phyloP scores from a whole-genome alignment of 2,113 vertebrate species.

The Procavia capensis region DNA sequence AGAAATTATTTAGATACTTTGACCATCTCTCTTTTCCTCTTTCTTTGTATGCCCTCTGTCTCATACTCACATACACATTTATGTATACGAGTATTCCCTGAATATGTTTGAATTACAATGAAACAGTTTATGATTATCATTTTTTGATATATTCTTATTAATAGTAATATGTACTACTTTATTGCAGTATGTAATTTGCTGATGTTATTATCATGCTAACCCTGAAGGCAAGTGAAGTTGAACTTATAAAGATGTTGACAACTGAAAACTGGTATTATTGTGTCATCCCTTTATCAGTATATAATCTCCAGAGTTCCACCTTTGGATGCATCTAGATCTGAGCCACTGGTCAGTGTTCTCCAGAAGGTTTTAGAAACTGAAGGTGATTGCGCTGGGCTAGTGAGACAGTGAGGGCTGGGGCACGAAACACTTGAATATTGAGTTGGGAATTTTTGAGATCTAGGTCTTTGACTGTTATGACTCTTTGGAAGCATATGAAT shows the following conservation, averaged over 20 bases:
- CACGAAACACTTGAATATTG: neutral
- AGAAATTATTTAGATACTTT: neutral
- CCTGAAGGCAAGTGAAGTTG: too few relatives aligned
- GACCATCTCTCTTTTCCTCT: neutral
- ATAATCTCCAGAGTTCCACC: neutral
- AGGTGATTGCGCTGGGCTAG: neutral
- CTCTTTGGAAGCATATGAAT: neutral
- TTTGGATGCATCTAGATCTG: neutral
- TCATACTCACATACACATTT: neutral
- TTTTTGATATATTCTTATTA: too few relatives aligned
- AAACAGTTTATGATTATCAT: too few relatives aligned
- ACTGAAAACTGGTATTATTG: neutral
- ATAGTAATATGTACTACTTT: too few relatives aligned
- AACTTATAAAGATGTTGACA: too few relatives aligned
- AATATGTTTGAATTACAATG: too few relatives aligned
- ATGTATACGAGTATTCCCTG: neutral
- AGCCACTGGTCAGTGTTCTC: neutral
- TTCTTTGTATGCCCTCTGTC: too few relatives aligned
- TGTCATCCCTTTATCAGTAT: neutral
- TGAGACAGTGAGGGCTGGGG: neutral
- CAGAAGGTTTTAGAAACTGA: neutral
- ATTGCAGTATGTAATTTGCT: too few relatives aligned
- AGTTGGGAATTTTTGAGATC: neutral
- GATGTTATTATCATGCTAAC: too few relatives aligned
- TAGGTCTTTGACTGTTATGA: neutral